Evolutionary conservation across 2,797 vertebrate genomes (phyloP), one percentile per base, ranked within the genome.

Genomic region (Geotrypetes seraphini): DNA sequence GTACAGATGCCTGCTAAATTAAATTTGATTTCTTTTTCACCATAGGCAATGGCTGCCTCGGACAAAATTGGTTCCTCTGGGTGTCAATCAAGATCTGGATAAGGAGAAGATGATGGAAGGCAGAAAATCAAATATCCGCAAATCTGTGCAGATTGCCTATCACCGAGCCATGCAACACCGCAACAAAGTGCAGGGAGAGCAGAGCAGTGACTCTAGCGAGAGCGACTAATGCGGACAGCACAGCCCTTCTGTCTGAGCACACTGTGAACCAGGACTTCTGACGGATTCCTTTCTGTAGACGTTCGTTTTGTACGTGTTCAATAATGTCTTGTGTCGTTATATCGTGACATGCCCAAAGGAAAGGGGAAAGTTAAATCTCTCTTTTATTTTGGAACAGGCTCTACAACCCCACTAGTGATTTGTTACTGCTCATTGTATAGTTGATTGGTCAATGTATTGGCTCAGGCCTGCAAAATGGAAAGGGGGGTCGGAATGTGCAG

Each of bases 21-120:
- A n/a, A n/a, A n/a, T n/a, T n/a, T n/a, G n/a, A n/a, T n/a, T 53
- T 13, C 19, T 50, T 1, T 19, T 29, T 54, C 36, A 49, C 24
- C 20, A 16, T 64, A 98, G 95, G 96, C 95, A 98, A 64, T 99
- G 96, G 96, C 76, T 98, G 38, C 96, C 96, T 1, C 90, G 95
- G 56, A 96, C 95, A 7, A 99, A 99, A 69, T 79, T 99, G 50
- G 93, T 98, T 46, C 93, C 94, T n/a, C 82, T 99, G 47, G 96
- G 96, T 1, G 87, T 99, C 51, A 94, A 99, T 79, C 90, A 95
- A 60, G 92, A 95, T 64, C 75, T 99, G 58, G 96, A 99, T 75
- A 98, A 99, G 57, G 92, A 96, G 75, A 99, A 99, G 71, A 97
- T 98, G 95, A 79, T 96, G 63, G 96, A 99, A 49, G 96, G 96